These are phyloP conservation scores for Setophaga petechia DNA, from an alignment of 2,113 vertebrate species.

Conservation along the genomic window DNA sequence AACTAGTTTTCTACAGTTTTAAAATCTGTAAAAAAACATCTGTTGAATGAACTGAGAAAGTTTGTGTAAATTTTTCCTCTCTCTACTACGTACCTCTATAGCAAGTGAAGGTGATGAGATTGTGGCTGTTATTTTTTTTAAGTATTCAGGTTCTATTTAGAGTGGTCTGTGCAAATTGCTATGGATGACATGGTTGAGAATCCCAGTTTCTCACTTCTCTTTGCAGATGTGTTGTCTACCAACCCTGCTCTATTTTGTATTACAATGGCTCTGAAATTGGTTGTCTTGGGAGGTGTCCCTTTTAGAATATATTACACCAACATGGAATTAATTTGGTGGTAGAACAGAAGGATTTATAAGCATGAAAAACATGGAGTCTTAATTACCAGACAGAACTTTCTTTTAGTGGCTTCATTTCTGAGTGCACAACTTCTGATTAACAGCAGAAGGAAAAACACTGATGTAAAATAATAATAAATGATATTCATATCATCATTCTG, in stretches of 20 bases:
- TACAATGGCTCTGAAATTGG: background rate
- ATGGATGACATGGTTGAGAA: background rate
- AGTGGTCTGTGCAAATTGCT: background rate
- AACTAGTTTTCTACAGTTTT: background rate
- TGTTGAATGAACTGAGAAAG: background rate
- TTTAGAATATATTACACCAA: background rate
- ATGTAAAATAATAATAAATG: background rate
- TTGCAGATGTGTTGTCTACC: background rate
- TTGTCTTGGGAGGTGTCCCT: background rate
- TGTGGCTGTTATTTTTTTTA: background rate
- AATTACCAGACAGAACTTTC: background rate
- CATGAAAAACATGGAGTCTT: background rate
- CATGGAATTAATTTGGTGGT: background rate
- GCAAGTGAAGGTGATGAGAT: background rate
- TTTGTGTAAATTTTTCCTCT: background rate
- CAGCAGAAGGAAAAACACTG: background rate
- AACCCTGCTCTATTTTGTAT: background rate
- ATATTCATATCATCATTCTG: background rate
- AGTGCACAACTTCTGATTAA: background rate
- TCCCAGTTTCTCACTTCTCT: background rate
- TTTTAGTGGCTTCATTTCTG: background rate
- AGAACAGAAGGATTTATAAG: background rate
- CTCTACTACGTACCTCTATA: background rate
- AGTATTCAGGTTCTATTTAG: background rate
- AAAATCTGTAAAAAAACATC: constrained; percentile 7